These are phyloP conservation scores for Siderastrea radians DNA, from an alignment of 92 coral and sea anemone genomes.

Conservation along the genomic window DNA sequence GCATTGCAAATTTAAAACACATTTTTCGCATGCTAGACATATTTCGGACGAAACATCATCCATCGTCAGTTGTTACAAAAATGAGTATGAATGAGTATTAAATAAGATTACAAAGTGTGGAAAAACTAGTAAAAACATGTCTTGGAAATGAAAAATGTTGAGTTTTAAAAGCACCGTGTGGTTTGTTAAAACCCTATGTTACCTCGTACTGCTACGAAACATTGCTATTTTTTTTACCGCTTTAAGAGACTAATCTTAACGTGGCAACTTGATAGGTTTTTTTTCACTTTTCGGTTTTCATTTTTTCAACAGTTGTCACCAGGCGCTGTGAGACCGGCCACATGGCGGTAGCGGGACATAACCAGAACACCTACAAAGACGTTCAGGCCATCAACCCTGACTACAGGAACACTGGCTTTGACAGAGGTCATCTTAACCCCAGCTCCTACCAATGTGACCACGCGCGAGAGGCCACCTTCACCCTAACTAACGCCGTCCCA, in stretches of 20 bases:
- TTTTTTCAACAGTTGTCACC: neutral
- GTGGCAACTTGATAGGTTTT: neutral
- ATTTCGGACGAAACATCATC: too few relatives aligned
- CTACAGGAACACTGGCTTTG: slow-evolving; percentile 49
- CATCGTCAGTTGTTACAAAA: too few relatives aligned
- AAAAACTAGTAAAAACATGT: too few relatives aligned
- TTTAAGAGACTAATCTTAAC: neutral
- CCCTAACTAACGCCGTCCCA: slow-evolving; percentile 58
- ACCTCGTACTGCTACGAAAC: too few relatives aligned
- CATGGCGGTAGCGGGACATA: neutral
- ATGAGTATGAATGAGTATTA: too few relatives aligned
- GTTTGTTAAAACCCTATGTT: too few relatives aligned
- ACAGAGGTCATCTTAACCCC: slow-evolving; percentile 62
- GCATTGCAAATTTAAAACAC: too few relatives aligned
- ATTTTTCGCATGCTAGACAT: too few relatives aligned
- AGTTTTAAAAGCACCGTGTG: too few relatives aligned
- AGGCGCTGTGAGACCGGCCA: neutral
- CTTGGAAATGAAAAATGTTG: too few relatives aligned
- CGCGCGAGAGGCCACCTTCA: slow-evolving; percentile 32
- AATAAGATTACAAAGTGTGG: too few relatives aligned
- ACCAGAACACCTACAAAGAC: neutral
- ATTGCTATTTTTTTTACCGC: too few relatives aligned
- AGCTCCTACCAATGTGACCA: slow-evolving; percentile 45
- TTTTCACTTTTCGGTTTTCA: neutral
- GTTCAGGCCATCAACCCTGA: slow-evolving; percentile 41